Base-by-base conservation (phyloP, 1,140 invertebrate genomes). In the Drosophila kohkoa region DNA sequence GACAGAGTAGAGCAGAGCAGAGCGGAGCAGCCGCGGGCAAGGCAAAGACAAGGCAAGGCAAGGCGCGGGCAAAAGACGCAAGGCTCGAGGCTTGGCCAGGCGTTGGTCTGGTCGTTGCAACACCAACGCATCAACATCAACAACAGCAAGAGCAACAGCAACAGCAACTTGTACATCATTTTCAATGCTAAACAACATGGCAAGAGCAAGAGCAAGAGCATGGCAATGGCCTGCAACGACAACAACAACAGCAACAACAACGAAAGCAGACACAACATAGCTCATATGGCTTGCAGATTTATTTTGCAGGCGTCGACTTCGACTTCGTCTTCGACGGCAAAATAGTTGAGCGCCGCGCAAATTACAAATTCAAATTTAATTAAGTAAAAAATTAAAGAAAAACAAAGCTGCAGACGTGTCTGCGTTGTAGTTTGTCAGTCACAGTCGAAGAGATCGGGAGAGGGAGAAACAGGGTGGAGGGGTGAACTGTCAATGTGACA, bases 321-420 rank as follows among this genome's bases (percentile, higher is more conserved):
- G 65, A 20, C 59, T 75, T 75, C 41, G 60, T 7, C 32, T 38
- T 7, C 35, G 10, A 38, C 35, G 6, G 35, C 35, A 38, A 66
- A 82, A 81, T 89, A 89, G 85, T 86, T 76, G 81, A 70, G 65
- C 69, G 75, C 65, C 52, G 75, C 79, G 81, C 75, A 89, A 89
- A 89, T 89, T 89, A 89, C 87, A 89, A 90, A 89, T 89, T 89
- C 85, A 89, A 89, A 89, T 89, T 89, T 89, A 89, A 89, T 89
- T 89, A 89, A 89, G 85, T 89, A 89, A 89, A 89, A 89, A 89
- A 89, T 89, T 89, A 89, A 89, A 89, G 68, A 85, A 89, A 83
- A 82, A 83, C 25, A 75, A 58, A 75, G 58, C n/a, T 79, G 81
- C 81, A 89, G 86, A 89, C 85, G 85, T 78, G 81, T 81, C 85